These are phyloP conservation scores for Alethe diademata DNA, from an alignment of 2,113 vertebrate species.

Conservation along the genomic window DNA sequence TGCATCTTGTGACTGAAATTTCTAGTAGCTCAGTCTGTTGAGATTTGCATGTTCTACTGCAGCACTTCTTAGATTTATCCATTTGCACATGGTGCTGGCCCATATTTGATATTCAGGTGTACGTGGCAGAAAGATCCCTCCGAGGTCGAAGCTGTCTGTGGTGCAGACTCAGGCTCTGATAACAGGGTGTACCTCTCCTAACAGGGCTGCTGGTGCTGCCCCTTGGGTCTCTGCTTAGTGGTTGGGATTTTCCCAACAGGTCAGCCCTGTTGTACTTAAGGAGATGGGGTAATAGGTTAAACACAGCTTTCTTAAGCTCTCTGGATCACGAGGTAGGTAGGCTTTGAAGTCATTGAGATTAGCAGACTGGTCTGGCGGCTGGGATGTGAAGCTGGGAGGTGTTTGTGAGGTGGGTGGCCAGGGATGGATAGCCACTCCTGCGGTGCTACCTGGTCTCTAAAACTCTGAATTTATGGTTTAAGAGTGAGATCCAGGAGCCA, in stretches of 20 bases:
- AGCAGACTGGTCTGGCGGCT: not conserved
- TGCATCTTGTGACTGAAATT: not conserved
- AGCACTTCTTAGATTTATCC: not conserved
- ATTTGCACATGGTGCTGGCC: not conserved
- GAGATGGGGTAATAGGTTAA: not conserved
- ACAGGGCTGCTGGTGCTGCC: not conserved
- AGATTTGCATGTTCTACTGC: not conserved
- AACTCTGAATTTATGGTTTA: not conserved
- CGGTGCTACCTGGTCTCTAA: not conserved
- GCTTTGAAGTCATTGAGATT: conserved; percentile 36
- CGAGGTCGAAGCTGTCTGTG: not conserved
- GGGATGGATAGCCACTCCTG: not conserved
- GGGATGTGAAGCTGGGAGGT: not conserved
- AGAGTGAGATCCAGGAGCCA: not conserved
- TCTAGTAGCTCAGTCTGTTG: not conserved
- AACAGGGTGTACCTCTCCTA: not conserved
- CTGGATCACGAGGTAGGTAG: not conserved
- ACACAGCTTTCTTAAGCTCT: not conserved
- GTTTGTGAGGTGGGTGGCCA: not conserved
- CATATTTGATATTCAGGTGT: not conserved
- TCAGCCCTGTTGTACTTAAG: not conserved
- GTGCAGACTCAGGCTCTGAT: not conserved
- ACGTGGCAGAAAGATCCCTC: not conserved
- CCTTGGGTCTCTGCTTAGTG: not conserved
- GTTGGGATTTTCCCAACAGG: not conserved